phyloP scores from a whole-genome alignment of 2,888 invertebrate species.

The Hemistola chrysoprasaria region DNA sequence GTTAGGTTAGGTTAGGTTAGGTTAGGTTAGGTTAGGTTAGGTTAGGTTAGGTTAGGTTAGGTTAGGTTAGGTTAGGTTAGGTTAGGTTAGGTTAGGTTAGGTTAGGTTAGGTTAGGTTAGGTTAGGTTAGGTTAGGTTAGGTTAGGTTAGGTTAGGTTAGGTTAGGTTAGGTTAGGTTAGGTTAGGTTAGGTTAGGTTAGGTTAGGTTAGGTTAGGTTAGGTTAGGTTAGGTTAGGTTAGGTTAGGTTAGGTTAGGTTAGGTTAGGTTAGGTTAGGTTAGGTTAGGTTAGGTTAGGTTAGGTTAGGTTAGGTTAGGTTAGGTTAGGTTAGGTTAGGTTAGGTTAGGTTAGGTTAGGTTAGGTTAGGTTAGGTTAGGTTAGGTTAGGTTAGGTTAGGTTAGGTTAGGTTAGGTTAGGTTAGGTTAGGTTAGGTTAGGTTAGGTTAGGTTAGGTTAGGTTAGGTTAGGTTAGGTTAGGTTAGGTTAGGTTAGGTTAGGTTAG shows the following conservation, averaged over 20 bases:
- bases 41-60: slow-evolving; percentile 23
- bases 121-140: slow-evolving; percentile 25
- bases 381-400: slow-evolving; percentile 17
- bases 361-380: slow-evolving; percentile 18
- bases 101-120: slow-evolving; percentile 23
- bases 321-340: slow-evolving; percentile 18
- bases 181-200: slow-evolving; percentile 23
- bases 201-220: slow-evolving; percentile 26
- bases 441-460: slow-evolving; percentile 17
- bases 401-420: slow-evolving; percentile 16
- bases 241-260: slow-evolving; percentile 21
- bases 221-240: slow-evolving; percentile 25
- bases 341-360: slow-evolving; percentile 18
- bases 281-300: slow-evolving; percentile 25
- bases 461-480: slow-evolving; percentile 13
- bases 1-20: slow-evolving; percentile 24
- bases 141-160: slow-evolving; percentile 26
- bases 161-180: slow-evolving; percentile 22
- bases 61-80: slow-evolving; percentile 24
- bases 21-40: slow-evolving; percentile 24
- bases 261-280: slow-evolving; percentile 24
- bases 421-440: slow-evolving; percentile 17
- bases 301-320: slow-evolving; percentile 27
- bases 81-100: slow-evolving; percentile 28
- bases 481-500: slow-evolving; percentile 13